Evolutionary conservation across 2,888 invertebrate species (phyloP), one percentile per base, ranked within the genome.

Genomic region (Lottia gigantea): DNA sequence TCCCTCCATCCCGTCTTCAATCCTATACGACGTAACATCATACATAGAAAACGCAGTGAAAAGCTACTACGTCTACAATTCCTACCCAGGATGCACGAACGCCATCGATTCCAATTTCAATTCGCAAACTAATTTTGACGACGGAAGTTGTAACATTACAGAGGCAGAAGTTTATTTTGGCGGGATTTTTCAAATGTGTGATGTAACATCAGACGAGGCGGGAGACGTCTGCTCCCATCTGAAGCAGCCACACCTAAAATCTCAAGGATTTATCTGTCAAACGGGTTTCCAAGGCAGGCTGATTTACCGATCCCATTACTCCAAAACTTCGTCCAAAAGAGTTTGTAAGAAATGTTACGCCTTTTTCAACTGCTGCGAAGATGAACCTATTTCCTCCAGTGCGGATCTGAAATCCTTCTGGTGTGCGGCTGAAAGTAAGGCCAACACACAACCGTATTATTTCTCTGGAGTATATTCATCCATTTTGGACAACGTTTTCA

Each of bases 91-190:
- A 15, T 85, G 85, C 66, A 83, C 82, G 14, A 68, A 79, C 12
- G 70, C 66, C 15, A 78, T 78, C 26, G 78, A 82, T 0, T 80
- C 82, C 2, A 83, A 83, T 65, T 85, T 85, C 70, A 79, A 77
- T 45, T 79, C 76, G 55, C 71, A 76, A 25, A 83, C 85, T 7
- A 85, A 85, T 65, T 73, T 82, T 19, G 82, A 84, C 49, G 85
- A 85, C 62, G 81, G 80, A 11, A 71, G 79, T 0, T 85, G 85
- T 61, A 62, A 74, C 19, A 68, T 76, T 31, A 72, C 79, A 0
- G 72, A 74, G 8, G 80, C 80, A 23, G 83, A 83, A 68, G 77
- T 80, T 45, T 82, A 81, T 14, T 85, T 84, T 68, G 85, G 85
- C 11, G 85, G 85, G 2, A 75, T 82, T 7, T 85, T 76, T 66